Conservation (phyloP, 2,113 vertebrate species). For the Fregetta grallaria region DNA sequence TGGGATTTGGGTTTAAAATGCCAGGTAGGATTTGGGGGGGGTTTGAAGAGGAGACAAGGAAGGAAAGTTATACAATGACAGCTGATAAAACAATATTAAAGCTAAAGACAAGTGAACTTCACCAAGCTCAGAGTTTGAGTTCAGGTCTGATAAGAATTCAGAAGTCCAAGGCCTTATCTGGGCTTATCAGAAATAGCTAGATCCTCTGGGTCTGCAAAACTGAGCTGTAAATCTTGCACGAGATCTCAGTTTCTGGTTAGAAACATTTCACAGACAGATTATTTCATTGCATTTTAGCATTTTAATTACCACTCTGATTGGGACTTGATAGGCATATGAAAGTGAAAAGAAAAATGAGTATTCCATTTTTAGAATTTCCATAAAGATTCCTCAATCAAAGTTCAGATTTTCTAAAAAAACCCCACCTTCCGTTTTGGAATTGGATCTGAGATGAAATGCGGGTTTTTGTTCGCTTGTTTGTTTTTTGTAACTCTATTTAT, state of each 20-base stretch:
- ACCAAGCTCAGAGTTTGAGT: neutral
- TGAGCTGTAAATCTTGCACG: neutral
- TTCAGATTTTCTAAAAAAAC: neutral
- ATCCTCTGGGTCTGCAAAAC: neutral
- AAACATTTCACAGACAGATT: neutral
- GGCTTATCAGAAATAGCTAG: neutral
- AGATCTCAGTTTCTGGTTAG: neutral
- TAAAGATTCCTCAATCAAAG: neutral
- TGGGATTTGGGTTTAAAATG: neutral
- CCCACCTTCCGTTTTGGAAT: neutral
- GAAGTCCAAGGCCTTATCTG: neutral
- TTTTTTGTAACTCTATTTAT: neutral
- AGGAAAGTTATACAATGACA: neutral
- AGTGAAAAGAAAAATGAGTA: slow-evolving; percentile 1
- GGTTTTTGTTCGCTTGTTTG: neutral
- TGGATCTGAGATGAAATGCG: neutral
- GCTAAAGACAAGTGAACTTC: neutral
- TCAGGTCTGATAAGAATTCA: neutral
- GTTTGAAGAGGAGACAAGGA: neutral
- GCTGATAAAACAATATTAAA: slow-evolving; percentile 2
- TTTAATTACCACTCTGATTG: slow-evolving; percentile 11
- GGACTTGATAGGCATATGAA: neutral
- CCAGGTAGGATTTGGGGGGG: neutral
- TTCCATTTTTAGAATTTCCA: neutral
- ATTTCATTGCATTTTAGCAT: neutral